A percentile compares a stretch with the other conserved stretches of the same genome.
These are phyloP conservation scores for Arvicanthis niloticus DNA, from an alignment of 2,113 vertebrate species.

Conservation along the genomic window DNA sequence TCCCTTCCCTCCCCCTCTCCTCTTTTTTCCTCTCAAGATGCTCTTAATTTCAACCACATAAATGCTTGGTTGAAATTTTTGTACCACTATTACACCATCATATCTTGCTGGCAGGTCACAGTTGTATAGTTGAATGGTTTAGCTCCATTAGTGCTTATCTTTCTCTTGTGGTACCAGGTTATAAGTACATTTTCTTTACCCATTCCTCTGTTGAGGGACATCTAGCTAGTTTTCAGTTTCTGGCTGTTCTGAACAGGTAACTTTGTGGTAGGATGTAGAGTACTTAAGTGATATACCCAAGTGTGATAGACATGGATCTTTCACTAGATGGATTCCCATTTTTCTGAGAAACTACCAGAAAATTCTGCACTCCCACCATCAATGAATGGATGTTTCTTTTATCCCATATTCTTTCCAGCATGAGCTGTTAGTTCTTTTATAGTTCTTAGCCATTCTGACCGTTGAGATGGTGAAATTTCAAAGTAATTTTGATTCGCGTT, in stretches of 20 bases:
- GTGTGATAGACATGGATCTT: neutral
- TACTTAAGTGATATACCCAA: neutral
- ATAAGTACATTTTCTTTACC: neutral
- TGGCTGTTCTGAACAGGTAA: neutral
- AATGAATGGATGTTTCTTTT: no score
- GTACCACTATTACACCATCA: neutral
- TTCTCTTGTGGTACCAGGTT: neutral
- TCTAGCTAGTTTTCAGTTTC: neutral
- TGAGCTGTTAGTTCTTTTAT: neutral
- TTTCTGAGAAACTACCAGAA: neutral
- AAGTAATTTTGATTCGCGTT: neutral
- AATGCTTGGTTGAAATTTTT: neutral
- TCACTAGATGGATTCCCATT: neutral
- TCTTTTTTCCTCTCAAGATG: neutral
- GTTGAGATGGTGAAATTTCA: neutral
- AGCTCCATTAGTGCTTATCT: neutral
- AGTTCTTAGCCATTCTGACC: neutral
- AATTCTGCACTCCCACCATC: no score
- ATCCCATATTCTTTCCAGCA: neutral
- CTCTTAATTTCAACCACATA: neutral
- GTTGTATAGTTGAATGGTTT: neutral
- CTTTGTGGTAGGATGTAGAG: neutral
- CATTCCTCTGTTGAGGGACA: neutral
- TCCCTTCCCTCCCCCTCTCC: no score
- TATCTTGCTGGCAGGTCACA: neutral